Conservation (phyloP, 2,888 invertebrate genomes). For the Sinhomidia bicolor region DNA sequence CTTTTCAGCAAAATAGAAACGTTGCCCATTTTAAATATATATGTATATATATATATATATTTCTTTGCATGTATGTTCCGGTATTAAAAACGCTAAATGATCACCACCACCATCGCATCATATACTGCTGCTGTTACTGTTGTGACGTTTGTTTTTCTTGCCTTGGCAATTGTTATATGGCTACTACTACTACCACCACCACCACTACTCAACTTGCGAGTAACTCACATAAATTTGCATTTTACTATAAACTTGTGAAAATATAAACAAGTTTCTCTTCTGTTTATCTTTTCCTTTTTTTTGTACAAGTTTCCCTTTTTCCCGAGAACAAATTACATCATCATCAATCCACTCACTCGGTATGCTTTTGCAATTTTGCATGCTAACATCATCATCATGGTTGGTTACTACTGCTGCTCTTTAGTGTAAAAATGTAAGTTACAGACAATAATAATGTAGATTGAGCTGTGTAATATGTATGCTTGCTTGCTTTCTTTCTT, state of each 20-base stretch:
- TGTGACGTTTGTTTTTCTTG: not conserved
- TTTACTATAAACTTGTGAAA: slow-evolving; percentile 17
- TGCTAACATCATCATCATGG: too few relatives aligned
- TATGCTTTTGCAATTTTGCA: not conserved
- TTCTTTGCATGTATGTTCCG: not conserved
- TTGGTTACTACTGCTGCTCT: not conserved
- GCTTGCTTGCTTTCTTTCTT: too few relatives aligned
- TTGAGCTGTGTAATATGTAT: too few relatives aligned
- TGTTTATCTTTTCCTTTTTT: slow-evolving; percentile 9
- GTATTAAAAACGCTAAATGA: not conserved
- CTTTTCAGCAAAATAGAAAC: not conserved
- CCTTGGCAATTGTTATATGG: not conserved
- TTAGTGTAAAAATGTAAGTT: too few relatives aligned
- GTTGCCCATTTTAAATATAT: not conserved
- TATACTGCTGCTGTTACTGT: not conserved
- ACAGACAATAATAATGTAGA: not conserved
- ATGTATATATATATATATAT: too few relatives aligned
- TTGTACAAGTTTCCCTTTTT: slow-evolving; percentile 22
- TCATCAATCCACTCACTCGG: not conserved
- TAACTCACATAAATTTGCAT: slow-evolving; percentile 17
- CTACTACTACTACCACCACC: not conserved
- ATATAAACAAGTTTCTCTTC: not conserved
- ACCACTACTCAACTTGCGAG: not conserved
- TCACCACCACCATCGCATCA: too few relatives aligned
- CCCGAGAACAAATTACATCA: slow-evolving; percentile 17